Evolutionary conservation across 2,797 vertebrate genomes (phyloP), one percentile per base, ranked within the genome.

Genomic region (Muscicapa striata): DNA sequence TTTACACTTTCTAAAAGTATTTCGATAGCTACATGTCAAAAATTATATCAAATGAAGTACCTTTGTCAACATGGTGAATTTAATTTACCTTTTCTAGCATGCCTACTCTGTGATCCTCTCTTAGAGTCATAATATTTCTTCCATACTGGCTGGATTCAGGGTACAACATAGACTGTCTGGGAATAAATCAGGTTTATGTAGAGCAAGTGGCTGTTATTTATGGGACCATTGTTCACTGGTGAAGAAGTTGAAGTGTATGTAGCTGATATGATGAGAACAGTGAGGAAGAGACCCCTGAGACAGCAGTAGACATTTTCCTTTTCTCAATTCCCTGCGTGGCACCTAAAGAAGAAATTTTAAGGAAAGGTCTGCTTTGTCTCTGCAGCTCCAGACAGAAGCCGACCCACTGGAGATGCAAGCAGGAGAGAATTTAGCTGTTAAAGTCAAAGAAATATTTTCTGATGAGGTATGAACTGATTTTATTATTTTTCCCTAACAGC

Each of bases 381-480:
- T 88, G 40, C 67, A 52, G 64, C 81, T 86, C 84, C 61, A 93
- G 77, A 57, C 81, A 92, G 93, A 81, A 94, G 72, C 81, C 0
- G 0, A n/a, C 67, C 40, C 70, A 40, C 52, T 89, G 88, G 77
- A 93, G 84, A 83, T 93, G 57, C 92, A 69, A 57, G 92, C 93
- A 54, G 57, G 67, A 89, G 90, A 90, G 92, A 89, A 87, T 92
- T 83, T 66, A 93, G 86, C 93, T 89, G 77, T 90, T 67, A 62
- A 94, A 94, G 92, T 95, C 88, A 84, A 92, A 94, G 74, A 94
- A 95, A 77, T 96, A 84, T 90, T 96, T 95, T 89, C 90, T 95
- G 95, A 96, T 96, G 94, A 96, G 57, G 84, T 96, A 94, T 94
- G 90, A 94, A 87, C 68, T 85, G 94, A 94, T 96, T 96, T 96